Conservation (phyloP, 2,888 invertebrate genomes). For the Eurytoma californica region DNA sequence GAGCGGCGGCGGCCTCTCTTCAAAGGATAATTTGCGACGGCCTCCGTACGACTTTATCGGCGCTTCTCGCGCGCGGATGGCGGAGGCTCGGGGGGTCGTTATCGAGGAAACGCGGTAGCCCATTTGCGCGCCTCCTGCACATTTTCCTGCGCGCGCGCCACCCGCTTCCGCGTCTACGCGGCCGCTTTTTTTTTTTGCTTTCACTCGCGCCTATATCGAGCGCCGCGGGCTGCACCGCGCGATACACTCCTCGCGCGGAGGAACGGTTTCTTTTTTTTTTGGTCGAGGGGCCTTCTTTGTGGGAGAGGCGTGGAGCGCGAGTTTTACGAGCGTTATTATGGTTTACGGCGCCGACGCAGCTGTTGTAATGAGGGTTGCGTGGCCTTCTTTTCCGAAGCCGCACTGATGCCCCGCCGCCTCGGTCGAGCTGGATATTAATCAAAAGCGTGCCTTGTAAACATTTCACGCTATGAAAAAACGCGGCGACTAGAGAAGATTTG, state of each 20-base stretch:
- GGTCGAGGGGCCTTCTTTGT: background rate
- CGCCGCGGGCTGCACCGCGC: background rate
- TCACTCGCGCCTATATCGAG: background rate
- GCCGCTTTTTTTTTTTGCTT: background rate
- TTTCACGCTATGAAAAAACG: too few species aligned
- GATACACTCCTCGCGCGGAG: conserved; percentile 1
- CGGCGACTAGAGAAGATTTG: too few species aligned
- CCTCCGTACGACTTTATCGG: conserved; percentile 58
- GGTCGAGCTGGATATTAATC: too few species aligned
- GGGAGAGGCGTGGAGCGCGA: conserved; percentile 7
- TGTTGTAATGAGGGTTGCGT: conserved; percentile 8
- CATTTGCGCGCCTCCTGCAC: conserved; percentile 12
- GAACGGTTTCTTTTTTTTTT: background rate
- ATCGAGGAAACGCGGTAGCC: conserved; percentile 33
- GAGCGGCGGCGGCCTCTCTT: conserved; percentile 9
- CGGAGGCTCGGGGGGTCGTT: conserved; percentile 4
- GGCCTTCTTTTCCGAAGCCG: too few species aligned
- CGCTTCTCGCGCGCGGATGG: background rate
- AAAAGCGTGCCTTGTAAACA: too few species aligned
- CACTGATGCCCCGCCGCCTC: too few species aligned
- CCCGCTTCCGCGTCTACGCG: conserved; percentile 14
- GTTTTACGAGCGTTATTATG: conserved; percentile 24
- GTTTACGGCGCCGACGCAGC: conserved; percentile 11
- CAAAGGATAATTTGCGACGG: conserved; percentile 59
- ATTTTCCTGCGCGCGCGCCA: background rate